Conservation (phyloP, 2,888 invertebrate species). For the Chrysodeixis includens region DNA sequence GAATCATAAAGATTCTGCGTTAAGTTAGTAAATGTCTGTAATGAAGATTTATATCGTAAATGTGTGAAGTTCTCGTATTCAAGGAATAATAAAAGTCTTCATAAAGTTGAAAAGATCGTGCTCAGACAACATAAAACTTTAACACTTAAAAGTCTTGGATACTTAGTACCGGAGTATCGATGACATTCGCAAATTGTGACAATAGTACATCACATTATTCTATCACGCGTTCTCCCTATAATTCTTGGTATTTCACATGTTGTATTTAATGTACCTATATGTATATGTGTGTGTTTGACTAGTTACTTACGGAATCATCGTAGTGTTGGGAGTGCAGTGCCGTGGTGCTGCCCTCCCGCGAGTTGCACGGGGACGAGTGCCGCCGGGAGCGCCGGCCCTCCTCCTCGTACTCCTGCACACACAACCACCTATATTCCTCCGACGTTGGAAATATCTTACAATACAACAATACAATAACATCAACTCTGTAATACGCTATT, state of each 20-base stretch:
- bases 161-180: no score
- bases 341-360: slow-evolving; percentile 91
- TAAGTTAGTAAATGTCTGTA: neutral
- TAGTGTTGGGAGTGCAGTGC: slow-evolving; percentile 90
- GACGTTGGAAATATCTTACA: slow-evolving; percentile 17
- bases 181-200: no score
- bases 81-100: neutral
- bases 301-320: slow-evolving; percentile 89
- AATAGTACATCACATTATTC: neutral
- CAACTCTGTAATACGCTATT: slow-evolving; percentile 19
- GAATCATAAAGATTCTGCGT: neutral
- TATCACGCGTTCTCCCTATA: neutral
- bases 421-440: slow-evolving; percentile 34
- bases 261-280: no score
- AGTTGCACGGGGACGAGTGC: slow-evolving; percentile 92
- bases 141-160: neutral
- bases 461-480: slow-evolving; percentile 22
- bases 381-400: slow-evolving; percentile 90
- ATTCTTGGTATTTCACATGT: neutral
- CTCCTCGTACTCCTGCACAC: slow-evolving; percentile 91
- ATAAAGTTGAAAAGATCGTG: slow-evolving; percentile 7
- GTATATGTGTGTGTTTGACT: neutral
- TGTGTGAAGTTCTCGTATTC: neutral
- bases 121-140: neutral
- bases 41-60: neutral